Base-by-base conservation (phyloP, 2,797 vertebrate genomes). In the Poeciliopsis gracilis region DNA sequence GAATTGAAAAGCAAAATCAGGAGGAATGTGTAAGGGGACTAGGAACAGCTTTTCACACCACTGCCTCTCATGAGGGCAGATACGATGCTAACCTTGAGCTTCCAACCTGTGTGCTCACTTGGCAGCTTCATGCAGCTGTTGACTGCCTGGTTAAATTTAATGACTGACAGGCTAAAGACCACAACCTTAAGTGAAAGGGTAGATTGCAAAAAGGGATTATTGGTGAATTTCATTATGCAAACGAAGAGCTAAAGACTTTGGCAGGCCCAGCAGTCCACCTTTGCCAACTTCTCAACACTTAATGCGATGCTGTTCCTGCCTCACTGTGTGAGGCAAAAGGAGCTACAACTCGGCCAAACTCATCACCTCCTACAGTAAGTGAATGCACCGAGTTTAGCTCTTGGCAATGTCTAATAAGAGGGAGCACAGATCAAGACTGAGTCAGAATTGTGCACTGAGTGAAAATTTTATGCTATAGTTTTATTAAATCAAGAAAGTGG, bases 181-280 rank as follows among this genome's bases (percentile, higher is more conserved):
- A 4, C 61, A 49, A 53, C 78, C 72, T 78, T 85, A 89, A 92
- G 83, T 89, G 88, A 83, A 73, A 49, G 47, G 77, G 81, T 67
- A 79, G 77, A 87, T 85, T 89, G 79, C 80, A 80, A 78, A 61
- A 55, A 78, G 82, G 88, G 89, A 91, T 89, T 90, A 90, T 70
- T 82, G 76, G 85, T 72, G 76, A 84, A 88, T 87, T 87, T 90
- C 86, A 91, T 91, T 83, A 87, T 20, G 38, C 45, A 33, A 25
- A 73, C n/a, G 72, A 83, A 82, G 77, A 87, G 87, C 73, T 90
- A 84, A 92, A 89, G 87, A 61, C 82, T 83, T 85, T 90, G 89
- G 90, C 89, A 83, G 82, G 79, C 75, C 30, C 12, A 47, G 4
- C 20, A 0, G 1, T 23, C 71, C 57, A 77, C 79, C 81, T 81